Conservation (phyloP, 2,888 invertebrate genomes). For the Trichogramma evanescens region DNA sequence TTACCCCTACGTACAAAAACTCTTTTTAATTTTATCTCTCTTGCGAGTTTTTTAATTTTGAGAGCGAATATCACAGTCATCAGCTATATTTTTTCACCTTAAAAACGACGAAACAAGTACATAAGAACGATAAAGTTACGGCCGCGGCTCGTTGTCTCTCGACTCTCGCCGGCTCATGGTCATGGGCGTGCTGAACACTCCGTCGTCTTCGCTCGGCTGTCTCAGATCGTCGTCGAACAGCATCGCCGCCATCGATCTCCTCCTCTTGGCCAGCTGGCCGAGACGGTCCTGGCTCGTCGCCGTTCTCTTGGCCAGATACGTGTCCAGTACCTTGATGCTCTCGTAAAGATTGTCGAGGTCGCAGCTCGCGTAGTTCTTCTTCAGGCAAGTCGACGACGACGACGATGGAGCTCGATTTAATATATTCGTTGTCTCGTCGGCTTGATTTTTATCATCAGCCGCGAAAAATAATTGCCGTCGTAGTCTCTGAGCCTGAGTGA, state of each 20-base stretch:
- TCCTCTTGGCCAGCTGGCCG: background rate
- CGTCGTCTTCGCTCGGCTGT: background rate
- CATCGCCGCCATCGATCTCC: constrained; percentile 5
- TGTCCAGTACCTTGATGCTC: constrained; percentile 36
- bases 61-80: background rate
- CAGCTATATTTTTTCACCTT: no score
- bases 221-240: constrained; percentile 8
- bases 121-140: background rate
- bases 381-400: background rate
- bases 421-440: constrained; percentile 30
- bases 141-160: background rate
- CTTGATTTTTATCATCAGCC: constrained; percentile 29
- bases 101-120: no score
- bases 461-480: no score
- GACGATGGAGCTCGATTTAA: constrained; percentile 15
- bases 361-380: constrained; percentile 26
- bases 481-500: no score
- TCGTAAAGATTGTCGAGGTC: constrained; percentile 37
- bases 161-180: background rate
- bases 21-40: no score
- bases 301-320: constrained; percentile 29
- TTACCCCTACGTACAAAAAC: no score
- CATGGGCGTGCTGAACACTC: background rate
- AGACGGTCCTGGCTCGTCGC: background rate
- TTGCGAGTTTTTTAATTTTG: no score